phyloP scores from a whole-genome alignment of 2,797 vertebrate species.

The Coregonus ussuriensis region DNA sequence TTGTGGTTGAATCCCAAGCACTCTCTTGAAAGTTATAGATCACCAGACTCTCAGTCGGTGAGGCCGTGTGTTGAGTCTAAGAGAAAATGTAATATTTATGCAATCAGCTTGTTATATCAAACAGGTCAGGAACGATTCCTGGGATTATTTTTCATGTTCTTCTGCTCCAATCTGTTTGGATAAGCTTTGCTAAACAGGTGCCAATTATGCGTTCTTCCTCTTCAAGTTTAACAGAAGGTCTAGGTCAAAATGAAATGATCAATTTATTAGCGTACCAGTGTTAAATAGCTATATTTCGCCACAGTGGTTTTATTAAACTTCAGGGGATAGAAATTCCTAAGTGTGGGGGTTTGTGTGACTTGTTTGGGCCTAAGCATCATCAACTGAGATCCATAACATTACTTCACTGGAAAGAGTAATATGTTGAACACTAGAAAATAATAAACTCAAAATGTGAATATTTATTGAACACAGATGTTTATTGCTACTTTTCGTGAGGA shows the following conservation, averaged over 20 bases:
- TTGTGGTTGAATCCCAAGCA: not conserved
- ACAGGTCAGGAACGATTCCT: conserved; percentile 59
- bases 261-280: conserved; percentile 10
- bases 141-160: conserved; percentile 56
- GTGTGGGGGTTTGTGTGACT: conserved; percentile 23
- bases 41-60: conserved; percentile 28
- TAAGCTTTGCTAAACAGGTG: conserved; percentile 66
- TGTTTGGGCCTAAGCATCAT: conserved; percentile 20
- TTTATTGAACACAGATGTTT: conserved; percentile 59
- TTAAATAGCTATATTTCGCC: conserved; percentile 13
- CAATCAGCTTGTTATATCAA: conserved; percentile 61
- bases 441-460: conserved; percentile 50
- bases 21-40: conserved; percentile 39
- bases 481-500: conserved; percentile 46
- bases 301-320: conserved; percentile 16
- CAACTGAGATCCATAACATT: conserved; percentile 14
- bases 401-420: conserved; percentile 22
- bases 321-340: conserved; percentile 19
- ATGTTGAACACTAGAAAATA: conserved; percentile 37
- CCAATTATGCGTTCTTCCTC: conserved; percentile 64
- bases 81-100: conserved; percentile 61
- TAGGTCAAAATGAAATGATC: not conserved
- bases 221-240: conserved; percentile 14
- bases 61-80: conserved; percentile 19
- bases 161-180: conserved; percentile 47